A percentile compares a stretch with the other conserved stretches of the same genome.
Conservation (phyloP, 1,140 invertebrate genomes). For the Orussus abietinus region DNA sequence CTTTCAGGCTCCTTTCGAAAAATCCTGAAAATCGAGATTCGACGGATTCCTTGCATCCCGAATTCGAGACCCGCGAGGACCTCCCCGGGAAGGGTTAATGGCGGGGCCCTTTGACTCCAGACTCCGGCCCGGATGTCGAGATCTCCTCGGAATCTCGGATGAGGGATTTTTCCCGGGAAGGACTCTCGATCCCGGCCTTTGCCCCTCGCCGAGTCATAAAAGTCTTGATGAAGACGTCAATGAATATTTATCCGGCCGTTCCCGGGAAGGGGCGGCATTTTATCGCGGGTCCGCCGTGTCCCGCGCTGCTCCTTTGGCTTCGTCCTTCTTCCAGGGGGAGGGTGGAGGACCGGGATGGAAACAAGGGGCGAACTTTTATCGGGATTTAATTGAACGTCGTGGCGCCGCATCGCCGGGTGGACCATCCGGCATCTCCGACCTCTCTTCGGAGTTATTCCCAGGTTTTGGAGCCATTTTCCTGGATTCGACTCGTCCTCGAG, state of each 20-base stretch:
- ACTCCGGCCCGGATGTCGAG: too few relatives aligned
- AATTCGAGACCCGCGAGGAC: too few relatives aligned
- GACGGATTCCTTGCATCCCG: too few relatives aligned
- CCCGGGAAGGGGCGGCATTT: slow-evolving; percentile 26
- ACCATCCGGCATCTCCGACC: too few relatives aligned
- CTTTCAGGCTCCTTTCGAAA: too few relatives aligned
- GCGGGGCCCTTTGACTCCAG: too few relatives aligned
- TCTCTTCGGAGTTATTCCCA: too few relatives aligned
- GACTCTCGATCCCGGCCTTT: not conserved
- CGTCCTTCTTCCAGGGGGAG: not conserved
- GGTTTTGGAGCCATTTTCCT: too few relatives aligned
- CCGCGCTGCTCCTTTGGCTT: slow-evolving; percentile 22
- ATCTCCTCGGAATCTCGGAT: slow-evolving; percentile 12
- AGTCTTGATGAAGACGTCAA: slow-evolving; percentile 50
- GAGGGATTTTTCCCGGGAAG: slow-evolving; percentile 1
- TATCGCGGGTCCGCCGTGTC: slow-evolving; percentile 16
- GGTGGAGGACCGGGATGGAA: not conserved
- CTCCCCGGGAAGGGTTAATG: too few relatives aligned
- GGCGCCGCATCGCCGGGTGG: too few relatives aligned
- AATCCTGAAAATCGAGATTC: too few relatives aligned
- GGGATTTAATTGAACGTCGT: slow-evolving; percentile 17
- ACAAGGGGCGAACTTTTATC: slow-evolving; percentile 22
- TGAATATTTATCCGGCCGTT: slow-evolving; percentile 47
- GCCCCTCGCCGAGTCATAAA: slow-evolving; percentile 33
- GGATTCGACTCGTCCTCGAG: too few relatives aligned